Evolutionary conservation across 2,888 invertebrate genomes (phyloP).

Genomic region (Heliconius charithonia): DNA sequence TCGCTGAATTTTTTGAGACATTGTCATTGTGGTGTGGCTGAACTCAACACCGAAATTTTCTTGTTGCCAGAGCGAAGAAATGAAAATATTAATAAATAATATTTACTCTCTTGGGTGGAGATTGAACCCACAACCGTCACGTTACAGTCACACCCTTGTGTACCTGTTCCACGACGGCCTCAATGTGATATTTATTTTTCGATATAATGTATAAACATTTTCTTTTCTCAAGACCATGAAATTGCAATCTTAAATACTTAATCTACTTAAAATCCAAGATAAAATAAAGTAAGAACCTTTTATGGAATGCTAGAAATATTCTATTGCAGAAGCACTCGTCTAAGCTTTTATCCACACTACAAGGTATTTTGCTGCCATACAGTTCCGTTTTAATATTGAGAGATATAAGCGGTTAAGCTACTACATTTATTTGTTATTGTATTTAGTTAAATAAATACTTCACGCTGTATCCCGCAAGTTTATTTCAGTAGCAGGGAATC

Average conservation of each 20-base stretch:
- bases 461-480: not conserved
- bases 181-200: too few relatives aligned
- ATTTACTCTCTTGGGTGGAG: too few relatives aligned
- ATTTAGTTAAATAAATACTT: not conserved
- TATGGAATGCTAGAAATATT: not conserved
- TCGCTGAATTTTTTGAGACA: not conserved
- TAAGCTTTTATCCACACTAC: conserved; percentile 2
- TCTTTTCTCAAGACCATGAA: too few relatives aligned
- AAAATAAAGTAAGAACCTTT: not conserved
- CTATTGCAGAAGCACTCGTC: not conserved
- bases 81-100: not conserved
- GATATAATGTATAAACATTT: too few relatives aligned
- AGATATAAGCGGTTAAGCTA: not conserved
- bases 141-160: too few relatives aligned
- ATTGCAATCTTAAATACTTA: too few relatives aligned
- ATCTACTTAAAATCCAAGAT: too few relatives aligned
- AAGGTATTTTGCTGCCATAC: not conserved
- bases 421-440: not conserved
- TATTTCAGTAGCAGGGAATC: not conserved
- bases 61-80: not conserved
- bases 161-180: too few relatives aligned
- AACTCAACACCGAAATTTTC: not conserved
- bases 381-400: not conserved
- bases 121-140: too few relatives aligned
- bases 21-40: not conserved